Percentiles rank a stretch among this genome's conserved stretches.
phyloP scores from a whole-genome alignment of 2,888 invertebrate genomes.

The Rutpela maculata region DNA sequence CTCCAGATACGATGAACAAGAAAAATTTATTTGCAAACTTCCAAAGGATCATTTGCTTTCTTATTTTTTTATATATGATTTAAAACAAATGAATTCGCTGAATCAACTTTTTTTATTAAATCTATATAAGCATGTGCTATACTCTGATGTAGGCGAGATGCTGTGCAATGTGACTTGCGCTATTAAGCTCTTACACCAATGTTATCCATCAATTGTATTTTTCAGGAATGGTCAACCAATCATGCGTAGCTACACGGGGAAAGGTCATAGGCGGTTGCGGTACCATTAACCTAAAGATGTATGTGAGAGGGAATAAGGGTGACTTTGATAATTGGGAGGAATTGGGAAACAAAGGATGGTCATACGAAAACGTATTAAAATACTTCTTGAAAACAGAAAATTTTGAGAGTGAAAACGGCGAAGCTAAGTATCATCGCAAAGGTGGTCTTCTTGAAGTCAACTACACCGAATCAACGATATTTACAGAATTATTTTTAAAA shows the following conservation, averaged over 20 bases:
- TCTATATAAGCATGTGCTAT: no score
- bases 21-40: no score
- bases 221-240: not conserved
- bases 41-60: no score
- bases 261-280: conserved; percentile 90
- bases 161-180: no score
- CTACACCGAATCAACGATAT: not conserved
- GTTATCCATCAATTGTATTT: not conserved
- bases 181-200: no score
- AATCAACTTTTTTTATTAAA: no score
- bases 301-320: conserved; percentile 84
- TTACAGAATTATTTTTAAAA: conserved; percentile 79
- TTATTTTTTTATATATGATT: no score
- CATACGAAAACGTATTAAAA: conserved; percentile 85
- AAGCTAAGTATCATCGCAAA: not conserved
- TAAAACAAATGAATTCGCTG: no score
- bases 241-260: conserved; percentile 74
- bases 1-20: no score
- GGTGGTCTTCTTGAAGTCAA: conserved; percentile 5
- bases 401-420: conserved; percentile 35
- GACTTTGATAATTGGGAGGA: conserved; percentile 91
- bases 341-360: conserved; percentile 89
- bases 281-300: conserved; percentile 89
- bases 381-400: conserved; percentile 92
- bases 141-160: no score